A percentile compares a stretch with the other conserved stretches of the same genome.
These are phyloP conservation scores for Apodemia zela DNA, from an alignment of 2,888 invertebrate genomes.

Conservation along the genomic window DNA sequence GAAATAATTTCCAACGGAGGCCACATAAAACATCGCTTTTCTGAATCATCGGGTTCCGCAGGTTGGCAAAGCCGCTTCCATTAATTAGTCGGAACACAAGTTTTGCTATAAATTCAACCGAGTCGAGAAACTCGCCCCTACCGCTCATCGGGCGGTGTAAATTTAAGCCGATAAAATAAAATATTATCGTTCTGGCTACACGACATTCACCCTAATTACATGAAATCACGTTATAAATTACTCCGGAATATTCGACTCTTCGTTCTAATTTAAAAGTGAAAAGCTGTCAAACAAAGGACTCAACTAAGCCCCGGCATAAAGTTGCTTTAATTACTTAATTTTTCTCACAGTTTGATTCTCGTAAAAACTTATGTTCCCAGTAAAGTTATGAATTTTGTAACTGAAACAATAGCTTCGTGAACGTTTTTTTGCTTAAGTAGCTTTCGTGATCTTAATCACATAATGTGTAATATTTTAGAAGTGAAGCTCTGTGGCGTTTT, in stretches of 20 bases:
- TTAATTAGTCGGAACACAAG: conserved; percentile 76
- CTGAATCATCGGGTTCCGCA: conserved; percentile 60
- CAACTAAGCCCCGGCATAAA: conserved; percentile 51
- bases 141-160: conserved; percentile 65
- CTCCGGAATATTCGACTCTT: conserved; percentile 57
- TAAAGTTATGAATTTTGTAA: conserved; percentile 39
- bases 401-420: conserved; percentile 2
- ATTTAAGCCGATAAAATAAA: conserved; percentile 76
- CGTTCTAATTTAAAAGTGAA: conserved; percentile 55
- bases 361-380: conserved; percentile 39
- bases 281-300: conserved; percentile 61
- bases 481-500: neutral
- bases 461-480: neutral
- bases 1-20: neutral
- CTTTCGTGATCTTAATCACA: conserved; percentile 4
- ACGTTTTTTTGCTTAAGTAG: neutral
- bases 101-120: conserved; percentile 74
- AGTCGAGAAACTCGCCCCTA: conserved; percentile 65
- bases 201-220: conserved; percentile 65
- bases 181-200: conserved; percentile 60
- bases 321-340: conserved; percentile 50
- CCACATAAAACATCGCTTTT: conserved; percentile 20
- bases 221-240: conserved; percentile 68
- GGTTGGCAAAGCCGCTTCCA: conserved; percentile 65
- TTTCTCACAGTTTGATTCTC: conserved; percentile 33